Evolutionary conservation across 2,888 invertebrate genomes (phyloP).

Genomic region (Lutraria lutraria): DNA sequence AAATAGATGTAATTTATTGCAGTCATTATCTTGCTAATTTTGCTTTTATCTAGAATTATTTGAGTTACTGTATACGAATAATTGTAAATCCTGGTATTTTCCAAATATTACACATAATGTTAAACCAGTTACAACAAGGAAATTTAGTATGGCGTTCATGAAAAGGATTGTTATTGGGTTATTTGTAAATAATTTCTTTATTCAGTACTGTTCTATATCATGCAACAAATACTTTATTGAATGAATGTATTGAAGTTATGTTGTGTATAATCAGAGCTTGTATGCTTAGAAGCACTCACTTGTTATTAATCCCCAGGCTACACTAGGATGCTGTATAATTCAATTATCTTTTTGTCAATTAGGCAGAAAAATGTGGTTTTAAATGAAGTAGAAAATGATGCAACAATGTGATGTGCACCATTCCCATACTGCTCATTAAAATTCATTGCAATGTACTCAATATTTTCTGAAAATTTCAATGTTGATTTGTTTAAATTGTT

Average conservation of each 20-base stretch:
- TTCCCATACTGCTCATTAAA: background rate
- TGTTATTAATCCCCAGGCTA: background rate
- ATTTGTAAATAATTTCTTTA: background rate
- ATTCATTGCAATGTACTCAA: background rate
- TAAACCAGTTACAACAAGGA: no score
- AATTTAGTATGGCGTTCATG: no score
- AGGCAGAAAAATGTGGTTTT: background rate
- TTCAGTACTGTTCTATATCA: background rate
- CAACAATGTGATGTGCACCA: background rate
- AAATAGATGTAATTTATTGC: no score
- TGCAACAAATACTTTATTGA: no score
- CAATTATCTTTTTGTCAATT: background rate
- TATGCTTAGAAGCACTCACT: background rate
- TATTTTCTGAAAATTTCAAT: background rate
- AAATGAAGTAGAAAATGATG: slow-evolving; percentile 19
- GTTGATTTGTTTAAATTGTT: background rate
- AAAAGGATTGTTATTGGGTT: background rate
- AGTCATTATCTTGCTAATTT: no score
- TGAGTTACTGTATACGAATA: no score
- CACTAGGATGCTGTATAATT: background rate
- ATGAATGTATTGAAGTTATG: no score
- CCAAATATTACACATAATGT: no score
- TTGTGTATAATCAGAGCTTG: no score
- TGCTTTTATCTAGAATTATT: no score
- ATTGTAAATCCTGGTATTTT: no score